Conservation (phyloP, 2,888 invertebrate species). For the Melanostoma scalare region DNA sequence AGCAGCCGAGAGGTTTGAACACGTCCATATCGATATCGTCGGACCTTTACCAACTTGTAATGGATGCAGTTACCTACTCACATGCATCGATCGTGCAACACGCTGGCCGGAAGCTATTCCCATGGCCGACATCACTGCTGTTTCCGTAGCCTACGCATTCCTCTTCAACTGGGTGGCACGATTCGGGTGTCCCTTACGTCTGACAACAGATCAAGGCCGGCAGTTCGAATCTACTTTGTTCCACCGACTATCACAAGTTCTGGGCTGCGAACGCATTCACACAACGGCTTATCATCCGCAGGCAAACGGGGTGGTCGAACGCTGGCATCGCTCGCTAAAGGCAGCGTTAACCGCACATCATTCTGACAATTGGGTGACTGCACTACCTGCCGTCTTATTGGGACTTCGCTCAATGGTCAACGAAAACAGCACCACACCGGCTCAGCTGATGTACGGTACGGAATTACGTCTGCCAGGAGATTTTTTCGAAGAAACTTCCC, state of each 20-base stretch:
- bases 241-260: slow-evolving; percentile 71
- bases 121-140: slow-evolving; percentile 69
- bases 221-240: slow-evolving; percentile 78
- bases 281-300: slow-evolving; percentile 78
- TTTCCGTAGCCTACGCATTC: slow-evolving; percentile 62
- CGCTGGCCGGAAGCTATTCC: slow-evolving; percentile 74
- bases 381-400: slow-evolving; percentile 25
- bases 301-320: slow-evolving; percentile 79
- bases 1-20: slow-evolving; percentile 74
- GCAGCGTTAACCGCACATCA: slow-evolving; percentile 76
- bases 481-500: slow-evolving; percentile 2
- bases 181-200: slow-evolving; percentile 78
- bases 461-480: slow-evolving; percentile 11
- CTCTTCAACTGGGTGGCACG: slow-evolving; percentile 78
- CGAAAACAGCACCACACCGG: slow-evolving; percentile 10
- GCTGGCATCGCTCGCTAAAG: slow-evolving; percentile 80
- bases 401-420: slow-evolving; percentile 29
- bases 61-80: slow-evolving; percentile 77
- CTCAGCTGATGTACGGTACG: slow-evolving; percentile 19
- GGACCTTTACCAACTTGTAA: slow-evolving; percentile 51
- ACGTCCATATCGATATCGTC: slow-evolving; percentile 80
- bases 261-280: slow-evolving; percentile 73
- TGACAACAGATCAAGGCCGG: slow-evolving; percentile 79
- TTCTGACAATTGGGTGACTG: slow-evolving; percentile 73
- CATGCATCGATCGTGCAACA: slow-evolving; percentile 66